phyloP scores from a whole-genome alignment of 2,888 invertebrate species.

The Pandemis cinnamomeana region DNA sequence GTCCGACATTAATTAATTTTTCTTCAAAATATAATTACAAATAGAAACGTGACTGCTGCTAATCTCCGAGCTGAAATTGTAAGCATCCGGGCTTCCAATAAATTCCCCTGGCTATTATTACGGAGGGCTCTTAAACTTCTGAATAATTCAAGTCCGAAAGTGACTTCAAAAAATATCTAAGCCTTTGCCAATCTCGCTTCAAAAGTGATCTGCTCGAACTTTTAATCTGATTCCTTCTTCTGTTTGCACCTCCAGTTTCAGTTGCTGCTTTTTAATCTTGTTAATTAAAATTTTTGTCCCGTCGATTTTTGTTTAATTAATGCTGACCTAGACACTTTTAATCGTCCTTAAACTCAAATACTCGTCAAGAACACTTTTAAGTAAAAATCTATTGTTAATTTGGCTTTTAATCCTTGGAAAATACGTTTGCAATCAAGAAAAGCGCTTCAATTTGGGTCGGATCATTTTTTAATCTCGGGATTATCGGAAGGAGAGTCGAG shows the following conservation, averaged over 20 bases:
- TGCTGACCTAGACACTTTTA: background rate
- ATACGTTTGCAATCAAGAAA: background rate
- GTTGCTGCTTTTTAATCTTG: conserved; percentile 22
- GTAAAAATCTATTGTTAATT: background rate
- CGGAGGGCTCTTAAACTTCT: conserved; percentile 22
- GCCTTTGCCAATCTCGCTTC: conserved; percentile 24
- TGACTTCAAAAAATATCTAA: conserved; percentile 25
- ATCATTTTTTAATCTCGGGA: conserved; percentile 3
- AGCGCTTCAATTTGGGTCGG: background rate
- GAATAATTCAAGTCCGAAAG: conserved; percentile 26
- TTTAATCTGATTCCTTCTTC: conserved; percentile 26
- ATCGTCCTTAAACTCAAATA: conserved; percentile 1
- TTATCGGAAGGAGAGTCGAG: background rate
- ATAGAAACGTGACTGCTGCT: conserved; percentile 19
- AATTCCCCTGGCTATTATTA: conserved; percentile 19
- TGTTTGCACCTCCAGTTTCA: conserved; percentile 16
- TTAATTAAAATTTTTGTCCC: conserved; percentile 23
- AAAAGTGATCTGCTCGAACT: conserved; percentile 28
- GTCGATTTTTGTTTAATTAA: conserved; percentile 8
- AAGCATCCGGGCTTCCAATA: conserved; percentile 13
- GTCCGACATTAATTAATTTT: conserved; percentile 15
- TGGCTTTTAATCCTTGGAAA: background rate
- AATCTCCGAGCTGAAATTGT: conserved; percentile 13
- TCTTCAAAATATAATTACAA: conserved; percentile 23
- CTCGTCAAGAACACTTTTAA: background rate